A percentile compares a stretch with the other conserved stretches of the same genome.
Evolutionary conservation across 2,113 vertebrate genomes (phyloP).

Genomic region (Diphyllodes magnificus): DNA sequence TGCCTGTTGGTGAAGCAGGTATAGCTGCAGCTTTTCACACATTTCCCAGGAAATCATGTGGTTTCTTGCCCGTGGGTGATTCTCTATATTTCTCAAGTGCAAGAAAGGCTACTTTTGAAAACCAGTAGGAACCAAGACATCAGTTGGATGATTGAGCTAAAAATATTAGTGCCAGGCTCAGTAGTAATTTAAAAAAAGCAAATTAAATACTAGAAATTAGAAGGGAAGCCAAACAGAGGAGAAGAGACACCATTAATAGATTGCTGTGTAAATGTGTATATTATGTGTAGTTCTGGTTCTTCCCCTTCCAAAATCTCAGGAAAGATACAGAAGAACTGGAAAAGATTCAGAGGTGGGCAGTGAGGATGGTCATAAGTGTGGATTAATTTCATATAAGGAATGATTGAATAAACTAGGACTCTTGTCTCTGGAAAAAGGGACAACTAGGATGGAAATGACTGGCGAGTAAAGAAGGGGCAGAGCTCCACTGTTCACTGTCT

Average conservation of each 20-base stretch:
- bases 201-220: not conserved
- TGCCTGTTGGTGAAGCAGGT: not conserved
- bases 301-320: not conserved
- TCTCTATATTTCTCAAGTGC: not conserved
- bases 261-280: not conserved
- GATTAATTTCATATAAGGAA: not conserved
- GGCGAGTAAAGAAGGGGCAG: not conserved
- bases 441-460: not conserved
- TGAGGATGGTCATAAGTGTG: not conserved
- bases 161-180: not conserved
- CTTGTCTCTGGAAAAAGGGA: not conserved
- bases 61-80: not conserved
- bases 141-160: not conserved
- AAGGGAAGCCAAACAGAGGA: not conserved
- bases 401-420: not conserved
- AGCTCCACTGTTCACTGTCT: not conserved
- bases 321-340: not conserved
- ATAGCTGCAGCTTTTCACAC: not conserved
- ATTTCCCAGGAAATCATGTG: not conserved
- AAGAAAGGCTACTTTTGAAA: not conserved
- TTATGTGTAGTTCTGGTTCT: not conserved
- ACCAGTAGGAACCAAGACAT: not conserved
- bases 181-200: not conserved
- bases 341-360: not conserved
- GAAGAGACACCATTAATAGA: not conserved